Base-by-base conservation (phyloP, 2,797 vertebrate genomes). In the Scolopax bukidnonensis region DNA sequence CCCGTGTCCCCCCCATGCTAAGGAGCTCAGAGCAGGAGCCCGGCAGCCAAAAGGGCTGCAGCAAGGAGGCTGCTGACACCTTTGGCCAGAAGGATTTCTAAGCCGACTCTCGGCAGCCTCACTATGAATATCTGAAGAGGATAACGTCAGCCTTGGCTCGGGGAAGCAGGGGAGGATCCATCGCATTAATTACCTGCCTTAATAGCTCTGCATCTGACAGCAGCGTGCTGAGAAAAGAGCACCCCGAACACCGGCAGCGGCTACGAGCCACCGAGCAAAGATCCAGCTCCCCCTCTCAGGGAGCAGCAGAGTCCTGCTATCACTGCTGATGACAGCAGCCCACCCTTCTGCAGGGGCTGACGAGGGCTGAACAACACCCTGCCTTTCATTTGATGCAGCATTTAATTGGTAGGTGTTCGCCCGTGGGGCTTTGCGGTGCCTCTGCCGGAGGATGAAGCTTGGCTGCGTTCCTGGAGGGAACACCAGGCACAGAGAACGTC, bases 1-100 rank as follows among this genome's bases (percentile, higher is more conserved):
- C 16, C 54, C 5, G 0, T 1, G 15, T 36, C 15, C 25, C 2
- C 6, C n/a, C 14, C 0, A 0, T 11, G 59, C 38, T 10, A 0
- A 21, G 67, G 32, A 81, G 77, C 83, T 60, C 57, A 1, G 56
- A 10, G 0, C 53, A 2, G 87, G 47, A 68, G 36, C 63, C 54
- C 24, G 87, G 68, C 86, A 78, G 69, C 68, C 0, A 1, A 33
- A 13, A 12, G 23, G 17, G 10, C 83, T 51, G 76, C 53, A 16
- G 69, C 92, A 70, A 77, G 48, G 12, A 8, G 2, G 40, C 78
- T 53, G 30, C 75, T 15, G 75, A 21, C 68, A 94, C 78, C 84
- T 92, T 79, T 19, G 79, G 47, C 79, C 14, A 0, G 68, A 8
- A 82, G 69, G 91, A 84, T 84, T 93, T 43, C 81, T 21, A 48